phyloP scores from a whole-genome alignment of 1,140 invertebrate genomes.

The Magallana ariakensis region DNA sequence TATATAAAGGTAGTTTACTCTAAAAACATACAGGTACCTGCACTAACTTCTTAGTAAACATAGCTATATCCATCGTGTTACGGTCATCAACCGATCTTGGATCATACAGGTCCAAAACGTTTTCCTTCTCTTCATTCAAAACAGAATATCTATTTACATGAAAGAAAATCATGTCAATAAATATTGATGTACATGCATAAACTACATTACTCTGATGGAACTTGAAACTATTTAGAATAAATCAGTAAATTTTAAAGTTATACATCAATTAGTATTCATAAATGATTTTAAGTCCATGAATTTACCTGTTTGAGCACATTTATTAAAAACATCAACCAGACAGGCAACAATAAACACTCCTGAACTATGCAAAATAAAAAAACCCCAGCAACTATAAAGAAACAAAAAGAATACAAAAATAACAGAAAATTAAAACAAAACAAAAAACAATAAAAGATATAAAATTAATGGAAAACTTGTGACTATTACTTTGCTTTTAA shows the following conservation, averaged over 20 bases:
- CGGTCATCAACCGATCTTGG: slow-evolving; percentile 8
- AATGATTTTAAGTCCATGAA: no score
- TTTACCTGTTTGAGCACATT: no score
- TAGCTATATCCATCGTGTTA: not conserved
- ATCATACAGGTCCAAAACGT: slow-evolving; percentile 23
- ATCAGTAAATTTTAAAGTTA: no score
- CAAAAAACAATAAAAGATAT: not conserved
- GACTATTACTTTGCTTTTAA: slow-evolving; percentile 1
- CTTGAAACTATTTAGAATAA: not conserved
- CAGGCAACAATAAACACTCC: slow-evolving; percentile 10
- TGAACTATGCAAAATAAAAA: slow-evolving; percentile 11
- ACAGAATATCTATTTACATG: slow-evolving; percentile 26
- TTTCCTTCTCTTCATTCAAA: slow-evolving; percentile 39
- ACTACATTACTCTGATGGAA: not conserved
- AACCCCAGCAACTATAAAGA: slow-evolving; percentile 3
- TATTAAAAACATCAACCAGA: not conserved
- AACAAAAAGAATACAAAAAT: not conserved
- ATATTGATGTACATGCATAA: not conserved
- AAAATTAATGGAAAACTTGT: not conserved
- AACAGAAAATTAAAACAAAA: not conserved
- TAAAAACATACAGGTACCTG: slow-evolving; percentile 27
- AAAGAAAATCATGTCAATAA: not conserved
- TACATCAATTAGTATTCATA: no score
- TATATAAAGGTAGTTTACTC: not conserved
- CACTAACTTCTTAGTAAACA: slow-evolving; percentile 15